A percentile compares a stretch with the other conserved stretches of the same genome.
Conservation (phyloP, 2,888 invertebrate genomes). For the Cryptophagus acutangulus region DNA sequence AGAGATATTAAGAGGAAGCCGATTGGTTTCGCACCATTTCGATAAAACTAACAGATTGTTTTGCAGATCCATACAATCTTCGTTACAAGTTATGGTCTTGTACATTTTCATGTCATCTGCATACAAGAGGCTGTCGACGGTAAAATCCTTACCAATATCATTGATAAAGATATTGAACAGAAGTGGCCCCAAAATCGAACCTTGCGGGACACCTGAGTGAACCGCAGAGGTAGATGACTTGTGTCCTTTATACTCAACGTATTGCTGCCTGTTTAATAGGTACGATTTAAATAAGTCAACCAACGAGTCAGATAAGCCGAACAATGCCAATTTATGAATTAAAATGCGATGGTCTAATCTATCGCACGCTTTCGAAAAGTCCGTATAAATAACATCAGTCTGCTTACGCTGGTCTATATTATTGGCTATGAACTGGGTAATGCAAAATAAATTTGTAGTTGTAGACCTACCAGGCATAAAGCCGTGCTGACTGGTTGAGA, state of each 20-base stretch:
- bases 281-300: background rate
- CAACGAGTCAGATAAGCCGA: background rate
- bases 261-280: background rate
- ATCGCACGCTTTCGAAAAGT: conserved; percentile 1
- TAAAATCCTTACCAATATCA: no score
- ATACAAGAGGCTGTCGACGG: background rate
- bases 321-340: background rate
- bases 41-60: background rate
- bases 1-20: background rate
- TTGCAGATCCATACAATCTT: background rate
- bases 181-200: background rate
- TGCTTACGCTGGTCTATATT: background rate
- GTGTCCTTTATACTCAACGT: background rate
- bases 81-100: background rate
- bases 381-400: background rate
- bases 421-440: background rate
- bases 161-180: background rate
- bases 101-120: conserved; percentile 1
- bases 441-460: background rate
- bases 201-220: background rate
- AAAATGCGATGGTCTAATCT: background rate
- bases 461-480: background rate
- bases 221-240: background rate
- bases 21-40: background rate
- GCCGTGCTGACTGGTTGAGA: background rate